Evolutionary conservation across 2,888 invertebrate species (phyloP).

Genomic region (Andrena dorsata): DNA sequence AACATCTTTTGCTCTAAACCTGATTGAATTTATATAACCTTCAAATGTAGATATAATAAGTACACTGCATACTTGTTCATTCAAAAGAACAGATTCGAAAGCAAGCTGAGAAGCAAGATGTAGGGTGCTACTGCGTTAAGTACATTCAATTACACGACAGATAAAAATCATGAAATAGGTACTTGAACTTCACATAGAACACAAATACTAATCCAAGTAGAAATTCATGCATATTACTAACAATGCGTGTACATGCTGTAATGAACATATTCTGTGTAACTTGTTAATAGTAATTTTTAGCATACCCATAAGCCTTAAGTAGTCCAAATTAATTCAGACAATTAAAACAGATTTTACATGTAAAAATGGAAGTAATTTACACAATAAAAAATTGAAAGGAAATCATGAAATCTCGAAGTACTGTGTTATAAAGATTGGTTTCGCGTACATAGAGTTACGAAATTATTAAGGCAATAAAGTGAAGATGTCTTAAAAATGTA

Average conservation of each 20-base stretch:
- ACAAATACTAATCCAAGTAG: slow-evolving; percentile 32
- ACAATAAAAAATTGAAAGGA: background rate
- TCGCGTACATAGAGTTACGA: background rate
- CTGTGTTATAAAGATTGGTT: background rate
- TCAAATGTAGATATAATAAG: background rate
- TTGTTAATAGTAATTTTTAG: slow-evolving; percentile 25
- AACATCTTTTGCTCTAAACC: background rate
- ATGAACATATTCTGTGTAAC: slow-evolving; percentile 15
- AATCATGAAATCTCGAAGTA: background rate
- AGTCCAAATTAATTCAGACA: slow-evolving; percentile 21
- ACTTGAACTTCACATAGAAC: slow-evolving; percentile 15
- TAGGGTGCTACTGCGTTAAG: slow-evolving; percentile 31
- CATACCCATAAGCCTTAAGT: slow-evolving; percentile 24
- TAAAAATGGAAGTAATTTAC: background rate
- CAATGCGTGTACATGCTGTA: slow-evolving; percentile 46
- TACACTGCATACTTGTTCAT: background rate
- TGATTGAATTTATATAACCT: background rate
- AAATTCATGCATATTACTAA: slow-evolving; percentile 43
- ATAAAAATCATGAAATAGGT: slow-evolving; percentile 23
- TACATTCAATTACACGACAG: slow-evolving; percentile 18
- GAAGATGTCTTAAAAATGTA: background rate
- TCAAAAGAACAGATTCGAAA: background rate
- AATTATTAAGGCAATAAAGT: background rate
- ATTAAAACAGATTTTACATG: slow-evolving; percentile 4
- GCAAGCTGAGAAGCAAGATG: slow-evolving; percentile 15